phyloP scores from a whole-genome alignment of 1,140 invertebrate species.

The Periplaneta americana region DNA sequence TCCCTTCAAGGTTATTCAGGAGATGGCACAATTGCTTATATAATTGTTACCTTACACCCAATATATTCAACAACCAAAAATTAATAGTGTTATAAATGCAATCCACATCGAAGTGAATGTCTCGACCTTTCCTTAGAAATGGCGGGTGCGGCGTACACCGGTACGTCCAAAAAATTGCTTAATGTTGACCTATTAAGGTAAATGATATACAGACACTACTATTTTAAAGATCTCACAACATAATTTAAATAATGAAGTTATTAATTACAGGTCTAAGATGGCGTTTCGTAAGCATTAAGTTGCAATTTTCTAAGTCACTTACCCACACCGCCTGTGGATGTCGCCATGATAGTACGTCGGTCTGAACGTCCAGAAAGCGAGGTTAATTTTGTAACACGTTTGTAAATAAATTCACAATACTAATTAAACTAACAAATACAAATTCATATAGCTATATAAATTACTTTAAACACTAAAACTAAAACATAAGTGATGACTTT shows the following conservation, averaged over 20 bases:
- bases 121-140: conserved; percentile 8
- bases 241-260: neutral
- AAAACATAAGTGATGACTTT: neutral
- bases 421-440: neutral
- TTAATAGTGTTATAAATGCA: neutral
- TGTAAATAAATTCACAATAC: neutral
- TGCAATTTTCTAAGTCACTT: conserved; percentile 1
- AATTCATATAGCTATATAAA: neutral
- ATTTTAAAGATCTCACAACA: neutral
- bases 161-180: neutral
- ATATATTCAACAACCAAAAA: neutral
- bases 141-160: conserved; percentile 13
- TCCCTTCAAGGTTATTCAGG: neutral
- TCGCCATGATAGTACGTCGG: conserved; percentile 11
- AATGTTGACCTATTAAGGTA: neutral
- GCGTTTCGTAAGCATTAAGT: neutral
- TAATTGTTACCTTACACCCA: neutral
- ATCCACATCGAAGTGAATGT: neutral
- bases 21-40: neutral
- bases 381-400: neutral
- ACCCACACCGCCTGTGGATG: conserved; percentile 17
- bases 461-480: neutral
- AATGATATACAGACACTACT: neutral
- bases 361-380: neutral
- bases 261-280: neutral